These are phyloP conservation scores for Nansenia antarctica DNA, from an alignment of 2,113 vertebrate species.

Conservation along the genomic window DNA sequence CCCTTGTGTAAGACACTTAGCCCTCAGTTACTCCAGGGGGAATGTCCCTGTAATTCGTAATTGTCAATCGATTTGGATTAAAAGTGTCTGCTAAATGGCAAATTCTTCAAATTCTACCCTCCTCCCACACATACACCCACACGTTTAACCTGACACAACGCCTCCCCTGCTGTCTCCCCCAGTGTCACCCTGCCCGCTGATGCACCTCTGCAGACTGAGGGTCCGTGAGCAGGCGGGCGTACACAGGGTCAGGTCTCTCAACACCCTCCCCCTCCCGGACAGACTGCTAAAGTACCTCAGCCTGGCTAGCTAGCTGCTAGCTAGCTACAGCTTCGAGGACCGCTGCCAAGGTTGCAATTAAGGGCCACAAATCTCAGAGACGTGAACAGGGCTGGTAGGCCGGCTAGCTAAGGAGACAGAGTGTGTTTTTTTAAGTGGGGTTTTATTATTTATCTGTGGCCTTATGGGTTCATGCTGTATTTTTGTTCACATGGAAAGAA, in stretches of 20 bases:
- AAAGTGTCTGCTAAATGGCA: too few relatives aligned
- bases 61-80: too few relatives aligned
- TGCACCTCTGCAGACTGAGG: slow-evolving; percentile 87
- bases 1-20: too few relatives aligned
- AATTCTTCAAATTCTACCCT: too few relatives aligned
- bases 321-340: slow-evolving; percentile 55
- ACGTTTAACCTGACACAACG: neutral
- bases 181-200: slow-evolving; percentile 87
- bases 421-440: too few relatives aligned
- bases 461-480: neutral
- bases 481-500: neutral
- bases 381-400: neutral
- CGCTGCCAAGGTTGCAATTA: slow-evolving; percentile 1
- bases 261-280: slow-evolving; percentile 83
- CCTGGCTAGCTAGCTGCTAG: slow-evolving; percentile 60
- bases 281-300: slow-evolving; percentile 84
- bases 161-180: slow-evolving; percentile 35
- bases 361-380: neutral
- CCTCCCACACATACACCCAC: neutral
- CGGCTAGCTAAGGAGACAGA: too few relatives aligned
- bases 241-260: slow-evolving; percentile 77
- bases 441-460: neutral
- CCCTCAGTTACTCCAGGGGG: too few relatives aligned
- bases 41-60: too few relatives aligned
- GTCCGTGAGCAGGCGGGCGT: slow-evolving; percentile 82